These are phyloP conservation scores for Chloropsis cyanopogon DNA, from an alignment of 2,113 vertebrate genomes.

Conservation along the genomic window DNA sequence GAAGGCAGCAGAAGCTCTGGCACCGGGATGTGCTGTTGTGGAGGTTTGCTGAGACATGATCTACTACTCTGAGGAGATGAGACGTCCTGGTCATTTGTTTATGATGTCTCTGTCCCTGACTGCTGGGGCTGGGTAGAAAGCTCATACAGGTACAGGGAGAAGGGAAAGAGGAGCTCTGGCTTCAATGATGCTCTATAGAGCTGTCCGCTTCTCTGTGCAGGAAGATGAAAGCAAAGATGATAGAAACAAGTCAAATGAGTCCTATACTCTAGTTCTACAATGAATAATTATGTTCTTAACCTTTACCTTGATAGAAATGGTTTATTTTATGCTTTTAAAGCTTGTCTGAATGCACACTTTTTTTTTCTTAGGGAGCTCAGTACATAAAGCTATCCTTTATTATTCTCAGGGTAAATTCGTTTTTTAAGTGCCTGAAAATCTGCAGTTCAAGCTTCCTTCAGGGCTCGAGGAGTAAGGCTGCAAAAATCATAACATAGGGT, in stretches of 20 bases:
- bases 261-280: background rate
- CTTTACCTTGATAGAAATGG: background rate
- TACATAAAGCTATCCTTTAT: background rate
- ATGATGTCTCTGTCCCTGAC: background rate
- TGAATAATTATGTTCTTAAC: background rate
- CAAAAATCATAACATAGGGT: background rate
- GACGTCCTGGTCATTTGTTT: background rate
- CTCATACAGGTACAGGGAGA: background rate
- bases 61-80: background rate
- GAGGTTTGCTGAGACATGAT: background rate
- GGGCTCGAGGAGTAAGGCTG: background rate
- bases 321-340: background rate
- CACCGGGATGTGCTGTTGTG: background rate
- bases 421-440: background rate
- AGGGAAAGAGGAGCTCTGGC: background rate
- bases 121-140: background rate
- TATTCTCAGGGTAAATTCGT: background rate
- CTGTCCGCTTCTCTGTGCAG: background rate
- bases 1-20: background rate
- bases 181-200: background rate
- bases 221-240: background rate
- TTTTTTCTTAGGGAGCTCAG: background rate
- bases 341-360: background rate
- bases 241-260: background rate
- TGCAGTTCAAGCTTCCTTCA: background rate